phyloP scores from a whole-genome alignment of 2,888 invertebrate species.

The Trachelus stipa region DNA sequence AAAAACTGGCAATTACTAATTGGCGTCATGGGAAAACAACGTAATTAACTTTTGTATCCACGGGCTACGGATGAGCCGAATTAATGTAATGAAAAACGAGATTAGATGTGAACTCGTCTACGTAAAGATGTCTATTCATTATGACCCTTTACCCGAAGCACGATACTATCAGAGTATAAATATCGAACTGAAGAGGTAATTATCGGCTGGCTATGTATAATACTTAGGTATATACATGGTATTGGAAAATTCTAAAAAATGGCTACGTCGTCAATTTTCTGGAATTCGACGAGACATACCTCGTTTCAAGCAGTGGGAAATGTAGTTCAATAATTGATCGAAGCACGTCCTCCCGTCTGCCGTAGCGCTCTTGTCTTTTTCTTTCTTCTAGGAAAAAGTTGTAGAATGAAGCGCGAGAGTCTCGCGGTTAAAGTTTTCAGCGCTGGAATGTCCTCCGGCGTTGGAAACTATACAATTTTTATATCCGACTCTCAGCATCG shows the following conservation, averaged over 20 bases:
- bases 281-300: background rate
- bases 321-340: background rate
- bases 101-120: background rate
- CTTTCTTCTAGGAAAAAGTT: background rate
- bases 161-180: background rate
- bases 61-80: background rate
- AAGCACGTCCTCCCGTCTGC: background rate
- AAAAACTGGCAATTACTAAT: background rate
- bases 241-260: background rate
- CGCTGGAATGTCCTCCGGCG: slow-evolving; percentile 19
- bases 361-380: background rate
- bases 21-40: background rate
- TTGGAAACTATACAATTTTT: slow-evolving; percentile 34
- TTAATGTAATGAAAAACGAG: background rate
- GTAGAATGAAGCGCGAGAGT: background rate
- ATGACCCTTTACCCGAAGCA: background rate
- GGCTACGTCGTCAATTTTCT: background rate
- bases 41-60: background rate
- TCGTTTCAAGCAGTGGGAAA: background rate
- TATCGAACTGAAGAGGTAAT: background rate
- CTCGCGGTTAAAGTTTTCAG: slow-evolving; percentile 7
- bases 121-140: background rate
- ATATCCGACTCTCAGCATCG: slow-evolving; percentile 20
- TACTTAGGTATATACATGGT: background rate
- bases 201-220: background rate